phyloP scores from a whole-genome alignment of 2,797 vertebrate species.

The Pipistrellus nathusii region DNA sequence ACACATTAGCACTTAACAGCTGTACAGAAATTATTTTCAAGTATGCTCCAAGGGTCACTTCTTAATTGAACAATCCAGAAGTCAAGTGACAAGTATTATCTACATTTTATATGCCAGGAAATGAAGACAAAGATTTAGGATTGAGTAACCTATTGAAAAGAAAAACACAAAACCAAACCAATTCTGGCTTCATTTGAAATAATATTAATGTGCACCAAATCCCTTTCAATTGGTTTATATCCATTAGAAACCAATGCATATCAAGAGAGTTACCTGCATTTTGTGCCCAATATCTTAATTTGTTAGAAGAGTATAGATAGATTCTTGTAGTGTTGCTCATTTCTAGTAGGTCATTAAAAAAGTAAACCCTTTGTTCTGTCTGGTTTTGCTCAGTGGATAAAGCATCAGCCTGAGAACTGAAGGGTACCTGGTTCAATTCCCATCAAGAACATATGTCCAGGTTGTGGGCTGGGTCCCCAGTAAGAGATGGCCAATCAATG shows the following conservation, averaged over 20 bases:
- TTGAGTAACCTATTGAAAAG: constrained; percentile 45
- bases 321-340: constrained; percentile 12
- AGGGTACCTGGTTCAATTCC: too few species aligned
- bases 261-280: constrained; percentile 53
- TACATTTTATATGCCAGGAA: constrained; percentile 46
- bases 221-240: constrained; percentile 31
- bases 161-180: background rate
- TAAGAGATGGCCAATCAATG: too few species aligned
- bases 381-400: too few species aligned
- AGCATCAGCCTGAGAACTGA: too few species aligned
- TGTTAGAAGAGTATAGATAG: background rate
- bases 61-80: constrained; percentile 61
- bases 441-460: too few species aligned
- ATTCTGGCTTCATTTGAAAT: constrained; percentile 27
- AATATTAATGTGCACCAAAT: constrained; percentile 43
- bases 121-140: constrained; percentile 54
- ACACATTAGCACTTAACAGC: constrained; percentile 26
- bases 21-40: constrained; percentile 72
- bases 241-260: constrained; percentile 32
- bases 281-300: constrained; percentile 37
- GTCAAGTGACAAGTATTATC: constrained; percentile 39
- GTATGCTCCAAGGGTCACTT: constrained; percentile 58
- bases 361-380: constrained; percentile 44
- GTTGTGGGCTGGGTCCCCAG: too few species aligned
- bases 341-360: constrained; percentile 43